Conservation (phyloP, 2,888 invertebrate genomes). For the Drosophila multiciliata region DNA sequence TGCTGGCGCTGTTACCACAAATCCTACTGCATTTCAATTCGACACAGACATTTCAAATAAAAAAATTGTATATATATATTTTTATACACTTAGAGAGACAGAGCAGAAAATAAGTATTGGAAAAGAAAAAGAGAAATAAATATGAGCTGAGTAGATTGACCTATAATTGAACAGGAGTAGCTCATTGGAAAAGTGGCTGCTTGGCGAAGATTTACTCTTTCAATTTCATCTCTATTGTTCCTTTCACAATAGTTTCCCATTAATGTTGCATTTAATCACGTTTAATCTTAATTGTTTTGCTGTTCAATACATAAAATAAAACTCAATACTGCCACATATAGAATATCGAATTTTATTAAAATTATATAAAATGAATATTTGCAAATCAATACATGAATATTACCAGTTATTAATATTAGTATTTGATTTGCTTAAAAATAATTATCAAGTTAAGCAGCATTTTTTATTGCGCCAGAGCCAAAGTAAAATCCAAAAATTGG, state of each 20-base stretch:
- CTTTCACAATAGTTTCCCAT: neutral
- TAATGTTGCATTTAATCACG: neutral
- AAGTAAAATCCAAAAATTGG: neutral
- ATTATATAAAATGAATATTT: neutral
- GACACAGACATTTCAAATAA: neutral
- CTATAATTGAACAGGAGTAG: neutral
- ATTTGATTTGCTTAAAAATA: too few species aligned
- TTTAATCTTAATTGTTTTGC: neutral
- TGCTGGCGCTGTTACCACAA: neutral
- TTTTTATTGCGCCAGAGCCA: neutral
- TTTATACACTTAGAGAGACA: neutral
- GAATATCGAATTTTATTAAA: neutral
- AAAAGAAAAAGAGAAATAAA: neutral
- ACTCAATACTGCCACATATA: neutral
- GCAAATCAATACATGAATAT: too few species aligned
- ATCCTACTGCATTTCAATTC: constrained; percentile 1
- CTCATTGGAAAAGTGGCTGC: neutral
- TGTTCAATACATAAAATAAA: neutral
- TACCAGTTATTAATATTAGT: too few species aligned
- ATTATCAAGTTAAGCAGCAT: neutral
- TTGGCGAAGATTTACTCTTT: neutral
- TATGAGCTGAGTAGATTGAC: neutral
- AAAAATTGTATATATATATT: too few species aligned
- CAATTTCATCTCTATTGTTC: neutral
- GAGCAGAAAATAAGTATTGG: neutral